Percentiles rank a stretch among this genome's conserved stretches.
Evolutionary conservation across 2,113 vertebrate species (phyloP).

Genomic region (Diadophis punctatus): DNA sequence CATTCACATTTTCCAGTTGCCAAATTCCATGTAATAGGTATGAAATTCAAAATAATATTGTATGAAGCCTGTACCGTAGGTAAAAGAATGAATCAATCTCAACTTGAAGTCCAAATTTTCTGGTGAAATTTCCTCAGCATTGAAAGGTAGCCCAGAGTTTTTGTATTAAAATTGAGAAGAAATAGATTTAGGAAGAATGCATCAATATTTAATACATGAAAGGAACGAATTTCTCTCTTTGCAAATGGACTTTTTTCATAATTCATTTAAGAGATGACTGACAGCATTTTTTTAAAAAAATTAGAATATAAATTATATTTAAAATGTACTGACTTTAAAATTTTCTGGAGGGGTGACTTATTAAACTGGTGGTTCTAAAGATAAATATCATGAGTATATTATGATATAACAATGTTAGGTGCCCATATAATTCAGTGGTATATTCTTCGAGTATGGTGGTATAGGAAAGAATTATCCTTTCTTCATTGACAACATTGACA

Average conservation of each 20-base stretch:
- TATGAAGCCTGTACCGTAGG: too few species aligned
- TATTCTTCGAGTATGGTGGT: not conserved
- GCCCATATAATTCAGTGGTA: not conserved
- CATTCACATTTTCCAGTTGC: too few species aligned
- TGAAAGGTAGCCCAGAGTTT: fast-evolving
- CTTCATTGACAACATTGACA: too few species aligned
- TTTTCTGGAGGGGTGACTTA: not conserved
- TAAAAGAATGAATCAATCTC: not conserved
- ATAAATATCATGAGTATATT: not conserved
- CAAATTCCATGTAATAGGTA: too few species aligned
- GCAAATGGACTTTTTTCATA: conserved; percentile 20
- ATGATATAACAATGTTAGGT: not conserved
- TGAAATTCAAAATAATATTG: too few species aligned
- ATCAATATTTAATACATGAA: not conserved
- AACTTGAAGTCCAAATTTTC: not conserved
- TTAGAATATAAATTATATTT: not conserved
- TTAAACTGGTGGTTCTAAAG: not conserved
- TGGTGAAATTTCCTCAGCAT: not conserved
- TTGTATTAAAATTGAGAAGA: not conserved
- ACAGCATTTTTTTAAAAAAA: not conserved
- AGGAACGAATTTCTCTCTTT: not conserved
- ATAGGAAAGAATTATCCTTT: not conserved
- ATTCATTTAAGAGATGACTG: not conserved
- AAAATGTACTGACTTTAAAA: not conserved
- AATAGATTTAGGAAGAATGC: not conserved